A percentile compares a stretch with the other conserved stretches of the same genome.
These are phyloP conservation scores for Pristiophorus japonicus DNA, from an alignment of 2,113 vertebrate species.

Conservation along the genomic window DNA sequence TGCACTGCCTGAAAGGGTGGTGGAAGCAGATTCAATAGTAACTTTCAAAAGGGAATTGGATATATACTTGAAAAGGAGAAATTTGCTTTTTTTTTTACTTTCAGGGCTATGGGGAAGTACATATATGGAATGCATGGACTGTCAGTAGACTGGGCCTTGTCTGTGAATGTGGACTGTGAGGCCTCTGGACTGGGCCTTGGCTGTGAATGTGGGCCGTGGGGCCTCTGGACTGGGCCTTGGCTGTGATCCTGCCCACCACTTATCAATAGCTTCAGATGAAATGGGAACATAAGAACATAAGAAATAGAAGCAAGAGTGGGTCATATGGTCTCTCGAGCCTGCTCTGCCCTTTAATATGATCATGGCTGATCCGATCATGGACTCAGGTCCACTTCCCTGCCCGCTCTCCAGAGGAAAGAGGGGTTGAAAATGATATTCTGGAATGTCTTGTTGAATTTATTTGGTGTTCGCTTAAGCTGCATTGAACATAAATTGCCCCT, in stretches of 20 bases:
- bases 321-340: too few species aligned
- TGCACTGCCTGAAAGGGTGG: neutral
- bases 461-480: neutral
- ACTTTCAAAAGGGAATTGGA: neutral
- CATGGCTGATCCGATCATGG: too few species aligned
- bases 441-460: neutral
- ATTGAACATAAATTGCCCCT: neutral
- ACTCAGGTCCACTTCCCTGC: too few species aligned
- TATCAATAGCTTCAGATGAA: neutral
- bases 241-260: neutral
- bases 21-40: neutral
- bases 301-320: too few species aligned
- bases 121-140: too few species aligned
- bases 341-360: too few species aligned
- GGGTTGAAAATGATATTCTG: neutral
- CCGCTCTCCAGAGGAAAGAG: too few species aligned
- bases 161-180: too few species aligned
- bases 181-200: neutral
- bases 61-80: neutral
- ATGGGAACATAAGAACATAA: too few species aligned
- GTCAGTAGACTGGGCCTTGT: neutral
- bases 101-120: neutral
- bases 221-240: neutral
- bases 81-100: too few species aligned
- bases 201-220: neutral